phyloP scores from a whole-genome alignment of 2,888 invertebrate genomes.

The Chymomyza procnemis region DNA sequence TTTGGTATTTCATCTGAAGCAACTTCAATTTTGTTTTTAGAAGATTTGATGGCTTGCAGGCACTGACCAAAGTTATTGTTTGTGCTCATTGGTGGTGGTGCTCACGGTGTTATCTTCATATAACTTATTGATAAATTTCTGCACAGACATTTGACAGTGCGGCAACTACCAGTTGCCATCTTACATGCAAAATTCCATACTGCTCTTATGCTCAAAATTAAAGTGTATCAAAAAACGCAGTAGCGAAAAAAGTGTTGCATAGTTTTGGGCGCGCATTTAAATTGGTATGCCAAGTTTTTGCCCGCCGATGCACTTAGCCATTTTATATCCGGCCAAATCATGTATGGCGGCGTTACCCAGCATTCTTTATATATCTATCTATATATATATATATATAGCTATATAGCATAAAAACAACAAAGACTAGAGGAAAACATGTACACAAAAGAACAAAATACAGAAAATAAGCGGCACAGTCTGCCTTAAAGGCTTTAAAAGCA shows the following conservation, averaged over 20 bases:
- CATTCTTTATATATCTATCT: too few species aligned
- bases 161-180: too few species aligned
- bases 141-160: too few species aligned
- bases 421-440: background rate
- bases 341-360: background rate
- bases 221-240: background rate
- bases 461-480: constrained; percentile 17
- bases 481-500: constrained; percentile 69
- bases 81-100: too few species aligned
- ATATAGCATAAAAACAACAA: constrained; percentile 1
- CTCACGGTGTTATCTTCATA: too few species aligned
- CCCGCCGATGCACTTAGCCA: background rate
- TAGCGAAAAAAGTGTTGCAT: constrained; percentile 36
- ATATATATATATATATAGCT: background rate
- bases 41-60: too few species aligned
- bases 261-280: constrained; percentile 61
- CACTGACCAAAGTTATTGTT: too few species aligned
- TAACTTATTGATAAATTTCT: too few species aligned
- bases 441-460: background rate
- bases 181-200: too few species aligned
- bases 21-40: too few species aligned
- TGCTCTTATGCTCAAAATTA: too few species aligned
- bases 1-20: too few species aligned
- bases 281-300: constrained; percentile 39
- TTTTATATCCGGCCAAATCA: constrained; percentile 3